Base-by-base conservation (phyloP, 1,140 invertebrate species). In the Drepana arcuata region DNA sequence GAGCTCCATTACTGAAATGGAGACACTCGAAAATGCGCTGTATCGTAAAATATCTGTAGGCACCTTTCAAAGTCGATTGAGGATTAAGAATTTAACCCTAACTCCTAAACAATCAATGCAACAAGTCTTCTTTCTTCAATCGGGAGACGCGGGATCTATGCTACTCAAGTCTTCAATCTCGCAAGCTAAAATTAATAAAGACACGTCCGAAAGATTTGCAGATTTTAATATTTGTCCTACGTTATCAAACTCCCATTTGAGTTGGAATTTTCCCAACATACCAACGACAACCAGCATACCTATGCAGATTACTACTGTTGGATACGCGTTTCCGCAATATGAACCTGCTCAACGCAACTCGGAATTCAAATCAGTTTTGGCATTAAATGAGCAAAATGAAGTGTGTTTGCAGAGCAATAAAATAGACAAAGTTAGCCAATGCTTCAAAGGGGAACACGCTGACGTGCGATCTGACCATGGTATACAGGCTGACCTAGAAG, bases 71-170 rank as follows among this genome's bases (percentile, higher is more conserved):
- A 70, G 74, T 29, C 47, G 56, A 12, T 38, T 71, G 14, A 58
- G 62, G 33, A 46, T 66, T 3, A 69, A 71, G 42, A 68, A 71
- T 28, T 45, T 75, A 10, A 74, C 64, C 2, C 41, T 74, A 10
- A 67, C 66, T 2, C 69, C 75, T 1, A 72, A 74, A 36, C 62
- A 59, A 26, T 75, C 72, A 7, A 33, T 53, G 31, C 52, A 66
- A 29, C 53, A 65, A 32, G 30, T 58, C 10, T 45, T 80, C 25
- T 34, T 73, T 16, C 35, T 70, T 13, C 60, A 72, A 16, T 71
- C 63, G n/a, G 65, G 69, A 14, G 70, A 80, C 36, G 41, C 49
- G 12, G 51, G 41, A 14, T 67, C 69, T 2, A 6, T 68, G 2
- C 34, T 72, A 7, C 28, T 68, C 0, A 61, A 67, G 28, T 48